These are phyloP conservation scores for Prorops nasuta DNA, from an alignment of 1,140 invertebrate species.

Conservation along the genomic window DNA sequence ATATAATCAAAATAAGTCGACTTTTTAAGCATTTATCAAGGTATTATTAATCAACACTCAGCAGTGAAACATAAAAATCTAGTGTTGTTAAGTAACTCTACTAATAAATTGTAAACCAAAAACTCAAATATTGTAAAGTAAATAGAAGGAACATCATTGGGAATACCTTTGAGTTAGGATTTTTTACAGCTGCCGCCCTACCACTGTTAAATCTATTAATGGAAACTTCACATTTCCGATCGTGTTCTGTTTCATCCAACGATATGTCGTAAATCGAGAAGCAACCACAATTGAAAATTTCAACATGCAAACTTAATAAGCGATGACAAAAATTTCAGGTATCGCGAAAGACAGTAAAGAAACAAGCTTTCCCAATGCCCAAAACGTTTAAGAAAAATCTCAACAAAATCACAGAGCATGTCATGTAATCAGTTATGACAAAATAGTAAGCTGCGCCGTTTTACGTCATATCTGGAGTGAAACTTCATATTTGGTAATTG, in stretches of 20 bases:
- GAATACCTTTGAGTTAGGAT: constrained; percentile 36
- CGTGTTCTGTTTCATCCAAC: constrained; percentile 23
- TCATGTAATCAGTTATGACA: too few relatives aligned
- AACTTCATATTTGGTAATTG: constrained; percentile 32
- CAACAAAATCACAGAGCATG: too few relatives aligned
- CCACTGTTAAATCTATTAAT: constrained; percentile 30
- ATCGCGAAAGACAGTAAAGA: too few relatives aligned
- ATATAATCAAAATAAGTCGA: constrained; percentile 37
- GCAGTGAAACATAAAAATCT: constrained; percentile 46
- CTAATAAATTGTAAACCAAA: constrained; percentile 39
- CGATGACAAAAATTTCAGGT: too few relatives aligned
- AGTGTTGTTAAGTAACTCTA: constrained; percentile 45
- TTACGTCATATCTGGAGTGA: constrained; percentile 21
- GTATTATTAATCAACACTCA: constrained; percentile 46
- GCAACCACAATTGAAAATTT: too few relatives aligned
- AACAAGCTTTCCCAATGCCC: too few relatives aligned
- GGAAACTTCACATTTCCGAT: constrained; percentile 25
- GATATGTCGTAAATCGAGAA: constrained; percentile 25
- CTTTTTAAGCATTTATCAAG: constrained; percentile 33
- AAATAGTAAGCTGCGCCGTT: too few relatives aligned
- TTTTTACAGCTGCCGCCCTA: constrained; percentile 40
- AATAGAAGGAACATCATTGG: constrained; percentile 49
- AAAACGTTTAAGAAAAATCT: too few relatives aligned
- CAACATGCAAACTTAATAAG: too few relatives aligned
- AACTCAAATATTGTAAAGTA: constrained; percentile 43